Evolutionary conservation across 2,113 vertebrate genomes (phyloP).

Genomic region (Gallinago media): DNA sequence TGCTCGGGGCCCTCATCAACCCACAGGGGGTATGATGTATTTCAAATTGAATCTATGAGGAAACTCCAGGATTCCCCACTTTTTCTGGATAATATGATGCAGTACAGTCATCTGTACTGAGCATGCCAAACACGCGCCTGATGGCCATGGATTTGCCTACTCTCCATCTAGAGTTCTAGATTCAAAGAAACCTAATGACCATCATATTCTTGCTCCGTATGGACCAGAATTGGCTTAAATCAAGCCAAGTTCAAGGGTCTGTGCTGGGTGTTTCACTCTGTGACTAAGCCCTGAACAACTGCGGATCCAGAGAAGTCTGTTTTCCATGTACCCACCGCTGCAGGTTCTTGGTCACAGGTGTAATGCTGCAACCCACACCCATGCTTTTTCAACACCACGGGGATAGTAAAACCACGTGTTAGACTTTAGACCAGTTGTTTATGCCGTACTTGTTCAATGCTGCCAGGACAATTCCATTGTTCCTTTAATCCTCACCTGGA

Average conservation of each 20-base stretch:
- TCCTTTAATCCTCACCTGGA: background rate
- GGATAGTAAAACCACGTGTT: background rate
- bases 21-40: accelerated
- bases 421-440: background rate
- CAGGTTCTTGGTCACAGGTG: background rate
- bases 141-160: accelerated
- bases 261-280: background rate
- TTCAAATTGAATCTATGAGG: background rate
- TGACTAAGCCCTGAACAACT: background rate
- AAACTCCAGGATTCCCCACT: background rate
- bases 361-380: background rate
- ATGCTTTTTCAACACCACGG: background rate
- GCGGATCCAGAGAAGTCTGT: background rate
- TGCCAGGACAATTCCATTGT: background rate
- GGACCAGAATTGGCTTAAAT: background rate
- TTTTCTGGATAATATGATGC: background rate
- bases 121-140: background rate
- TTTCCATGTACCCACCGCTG: background rate
- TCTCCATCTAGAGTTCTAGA: background rate
- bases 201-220: background rate
- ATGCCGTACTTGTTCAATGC: background rate
- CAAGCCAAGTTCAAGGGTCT: background rate
- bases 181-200: background rate
- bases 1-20: background rate
- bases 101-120: background rate